Evolutionary conservation across 2,797 vertebrate species (phyloP).

Genomic region (Danionella dracula): DNA sequence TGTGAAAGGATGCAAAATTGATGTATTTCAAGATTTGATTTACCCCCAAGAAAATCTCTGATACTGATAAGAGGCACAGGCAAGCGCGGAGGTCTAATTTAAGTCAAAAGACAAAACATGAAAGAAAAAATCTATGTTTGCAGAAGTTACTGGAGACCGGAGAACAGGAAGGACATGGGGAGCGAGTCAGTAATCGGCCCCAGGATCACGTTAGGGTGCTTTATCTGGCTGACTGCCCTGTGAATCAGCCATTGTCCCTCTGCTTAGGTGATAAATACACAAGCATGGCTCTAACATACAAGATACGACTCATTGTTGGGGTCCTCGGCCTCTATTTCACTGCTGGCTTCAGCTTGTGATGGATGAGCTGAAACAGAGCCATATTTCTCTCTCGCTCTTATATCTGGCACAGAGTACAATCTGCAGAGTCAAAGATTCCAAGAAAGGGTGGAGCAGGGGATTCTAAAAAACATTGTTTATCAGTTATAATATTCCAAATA

Average conservation of each 20-base stretch:
- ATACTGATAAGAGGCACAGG: background rate
- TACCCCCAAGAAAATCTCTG: background rate
- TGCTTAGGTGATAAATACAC: slow-evolving; percentile 72
- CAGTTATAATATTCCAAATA: background rate
- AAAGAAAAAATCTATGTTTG: slow-evolving; percentile 40
- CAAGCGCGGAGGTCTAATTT: slow-evolving; percentile 7
- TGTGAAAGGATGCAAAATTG: background rate
- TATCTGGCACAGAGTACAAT: slow-evolving; percentile 29
- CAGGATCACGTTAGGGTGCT: slow-evolving; percentile 62
- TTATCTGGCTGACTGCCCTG: slow-evolving; percentile 61
- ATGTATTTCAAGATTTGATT: too few relatives aligned
- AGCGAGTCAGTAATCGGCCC: slow-evolving; percentile 44
- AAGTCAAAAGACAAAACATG: slow-evolving; percentile 39
- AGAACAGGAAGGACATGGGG: slow-evolving; percentile 42
- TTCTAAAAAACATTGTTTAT: background rate
- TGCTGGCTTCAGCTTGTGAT: slow-evolving; percentile 62
- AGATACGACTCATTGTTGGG: slow-evolving; percentile 69
- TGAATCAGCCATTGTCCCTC: slow-evolving; percentile 68
- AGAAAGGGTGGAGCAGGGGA: background rate
- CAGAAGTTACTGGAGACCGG: slow-evolving; percentile 29
- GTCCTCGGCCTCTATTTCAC: slow-evolving; percentile 63
- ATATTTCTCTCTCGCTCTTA: slow-evolving; percentile 39
- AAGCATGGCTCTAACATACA: slow-evolving; percentile 66
- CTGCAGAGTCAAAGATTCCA: slow-evolving; percentile 1
- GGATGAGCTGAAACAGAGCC: slow-evolving; percentile 55